phyloP scores from a whole-genome alignment of 2,113 vertebrate genomes.

The Propithecus coquereli region DNA sequence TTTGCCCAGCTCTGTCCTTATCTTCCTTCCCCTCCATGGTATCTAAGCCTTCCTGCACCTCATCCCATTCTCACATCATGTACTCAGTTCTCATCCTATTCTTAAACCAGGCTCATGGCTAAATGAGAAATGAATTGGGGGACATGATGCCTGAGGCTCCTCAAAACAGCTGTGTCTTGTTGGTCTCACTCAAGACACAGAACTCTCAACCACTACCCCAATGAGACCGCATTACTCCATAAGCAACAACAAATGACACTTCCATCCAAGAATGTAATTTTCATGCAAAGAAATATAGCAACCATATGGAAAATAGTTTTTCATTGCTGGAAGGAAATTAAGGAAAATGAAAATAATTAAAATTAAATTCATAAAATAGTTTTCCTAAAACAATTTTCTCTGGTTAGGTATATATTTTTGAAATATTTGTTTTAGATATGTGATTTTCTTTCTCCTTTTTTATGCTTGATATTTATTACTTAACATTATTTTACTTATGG shows the following conservation, averaged over 20 bases:
- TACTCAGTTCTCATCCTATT: not conserved
- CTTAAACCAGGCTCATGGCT: not conserved
- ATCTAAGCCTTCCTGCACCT: not conserved
- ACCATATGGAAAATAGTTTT: not conserved
- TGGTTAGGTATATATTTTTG: not conserved
- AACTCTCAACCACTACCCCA: not conserved
- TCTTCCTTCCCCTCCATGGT: not conserved
- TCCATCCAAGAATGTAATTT: not conserved
- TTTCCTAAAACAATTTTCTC: not conserved
- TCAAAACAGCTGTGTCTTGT: not conserved
- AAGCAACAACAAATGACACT: not conserved
- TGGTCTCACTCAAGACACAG: not conserved
- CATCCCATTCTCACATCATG: too few species aligned
- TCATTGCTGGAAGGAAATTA: not conserved
- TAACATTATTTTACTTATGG: not conserved
- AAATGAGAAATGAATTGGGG: not conserved
- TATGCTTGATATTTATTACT: not conserved
- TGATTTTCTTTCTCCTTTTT: not conserved
- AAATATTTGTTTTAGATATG: not conserved
- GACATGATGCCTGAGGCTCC: not conserved
- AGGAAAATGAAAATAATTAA: not conserved
- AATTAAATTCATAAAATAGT: not conserved
- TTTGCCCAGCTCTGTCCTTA: not conserved
- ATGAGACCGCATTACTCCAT: not conserved
- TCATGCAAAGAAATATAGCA: not conserved